phyloP scores from a whole-genome alignment of 2,797 vertebrate species.

The Takifugu rubripes region DNA sequence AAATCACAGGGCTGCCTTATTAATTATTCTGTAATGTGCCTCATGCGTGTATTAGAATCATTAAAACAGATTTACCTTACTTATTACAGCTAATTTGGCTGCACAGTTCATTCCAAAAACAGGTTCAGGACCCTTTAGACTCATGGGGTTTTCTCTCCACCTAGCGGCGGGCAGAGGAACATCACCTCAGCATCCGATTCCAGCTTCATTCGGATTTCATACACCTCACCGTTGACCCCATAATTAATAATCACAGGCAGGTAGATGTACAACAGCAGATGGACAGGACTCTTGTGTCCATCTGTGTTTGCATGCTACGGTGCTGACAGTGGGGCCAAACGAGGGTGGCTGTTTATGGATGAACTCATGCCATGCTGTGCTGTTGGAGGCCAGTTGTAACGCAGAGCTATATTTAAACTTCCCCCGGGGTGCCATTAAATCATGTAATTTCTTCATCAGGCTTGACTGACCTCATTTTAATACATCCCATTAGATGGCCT shows the following conservation, averaged over 20 bases:
- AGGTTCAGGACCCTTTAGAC: no score
- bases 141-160: slow-evolving; percentile 45
- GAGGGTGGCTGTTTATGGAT: slow-evolving; percentile 57
- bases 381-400: slow-evolving; percentile 58
- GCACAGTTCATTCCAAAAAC: no score
- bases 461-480: slow-evolving; percentile 75
- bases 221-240: neutral
- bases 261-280: slow-evolving; percentile 9
- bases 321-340: slow-evolving; percentile 15
- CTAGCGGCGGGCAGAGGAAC: slow-evolving; percentile 56
- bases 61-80: no score
- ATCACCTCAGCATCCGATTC: slow-evolving; percentile 8
- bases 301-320: neutral
- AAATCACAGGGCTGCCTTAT: slow-evolving; percentile 6
- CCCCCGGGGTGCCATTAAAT: slow-evolving; percentile 78
- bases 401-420: slow-evolving; percentile 77
- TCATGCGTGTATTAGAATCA: no score
- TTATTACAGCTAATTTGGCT: no score
- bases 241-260: slow-evolving; percentile 7
- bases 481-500: slow-evolving; percentile 59
- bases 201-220: neutral
- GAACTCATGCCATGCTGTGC: slow-evolving; percentile 61
- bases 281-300: slow-evolving; percentile 6
- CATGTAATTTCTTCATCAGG: slow-evolving; percentile 78
- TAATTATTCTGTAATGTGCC: neutral